Base-by-base conservation (phyloP, 2,888 invertebrate species). In the Acleris literana region DNA sequence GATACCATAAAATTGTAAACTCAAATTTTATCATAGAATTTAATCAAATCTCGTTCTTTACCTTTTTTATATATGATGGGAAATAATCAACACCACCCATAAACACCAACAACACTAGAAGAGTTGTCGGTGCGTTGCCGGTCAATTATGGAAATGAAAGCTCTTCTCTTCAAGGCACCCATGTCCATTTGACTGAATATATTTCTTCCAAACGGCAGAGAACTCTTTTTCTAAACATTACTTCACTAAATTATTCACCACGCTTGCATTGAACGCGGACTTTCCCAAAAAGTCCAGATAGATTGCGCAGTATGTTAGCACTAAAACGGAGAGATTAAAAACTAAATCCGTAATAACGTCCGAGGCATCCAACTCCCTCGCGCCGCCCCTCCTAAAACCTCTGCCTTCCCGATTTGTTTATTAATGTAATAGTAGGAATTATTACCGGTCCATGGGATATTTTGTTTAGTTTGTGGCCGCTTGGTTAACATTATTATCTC, bases 391-490 rank as follows among this genome's bases (percentile, higher is more conserved):
- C 39, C 39, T 13, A 39, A 33, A 62, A 56, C 51, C 46, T 56
- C 49, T 13, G 52, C 39, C 17, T 44, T 11, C 43, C 44, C 46
- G 60, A 62, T 66, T 61, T 57, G 62, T 57, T 66, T 57, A 66
- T 66, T 62, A 66, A 66, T 66, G 61, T 62, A 62, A 77, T 76
- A 75, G 71, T 76, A 73, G 69, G 81, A 85, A 84, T 87, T 85
- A 85, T 81, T 78, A 78, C 71, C 71, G 77, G 80, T 74, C 81
- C 81, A 88, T 87, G 77, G 83, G 80, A 77, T 81, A 83, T 87
- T 86, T 88, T 84, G 87, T 89, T 87, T 86, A 85, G 86, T 86
- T 84, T 83, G 82, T 78, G 77, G 80, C 70, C 78, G 78, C 78
- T 81, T 25, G 84, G 85, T 86, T 85, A 81, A 83, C 81, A 85